Base-by-base conservation (phyloP, 2,113 vertebrate species). In the Pardalotus punctatus region DNA sequence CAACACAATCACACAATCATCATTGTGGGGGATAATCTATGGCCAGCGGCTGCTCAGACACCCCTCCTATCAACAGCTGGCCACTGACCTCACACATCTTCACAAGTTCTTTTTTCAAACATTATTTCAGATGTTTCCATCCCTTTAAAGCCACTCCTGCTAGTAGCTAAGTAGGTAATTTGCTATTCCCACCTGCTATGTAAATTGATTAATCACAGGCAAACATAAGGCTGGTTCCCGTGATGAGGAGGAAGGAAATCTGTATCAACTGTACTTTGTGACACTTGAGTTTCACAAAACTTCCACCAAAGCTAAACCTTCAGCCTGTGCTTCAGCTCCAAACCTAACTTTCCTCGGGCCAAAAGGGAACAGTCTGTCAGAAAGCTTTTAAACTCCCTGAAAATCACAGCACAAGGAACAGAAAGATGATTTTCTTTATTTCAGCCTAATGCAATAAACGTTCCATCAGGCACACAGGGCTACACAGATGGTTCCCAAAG, bases 401-500 rank as follows among this genome's bases (percentile, higher is more conserved):
- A 33, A 43, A 81, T 38, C 45, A 33, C 61, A 42, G n/a, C 31
- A 60, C 47, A 60, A 81, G 29, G 25, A 80, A 40, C 14, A 69
- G 25, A 47, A 58, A 79, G 5, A 36, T 12, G 2, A 23, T 64
- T 64, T 72, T 65, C 78, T 48, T 83, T 11, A 31, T 43, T 78
- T 72, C 64, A 79, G 77, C 72, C 60, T 51, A 90, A 51, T 19
- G 27, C 60, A 71, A 79, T 57, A 87, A 94, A 70, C 13, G 78
- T 3, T 53, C 54, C 54, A 35, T 48, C 82, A 86, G 66, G 67
- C 64, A 81, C 9, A 1, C 20, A 69, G 80, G 80, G 29, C 82
- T 78, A 74, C 40, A 81, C 94, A 96, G 93, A 95, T 96, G 94
- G 93, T 31, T 86, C 89, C 79, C 20, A 9, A 82, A 94, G 65